Evolutionary conservation across 2,113 vertebrate genomes (phyloP).

Genomic region (Psilopogon haemacephalus): DNA sequence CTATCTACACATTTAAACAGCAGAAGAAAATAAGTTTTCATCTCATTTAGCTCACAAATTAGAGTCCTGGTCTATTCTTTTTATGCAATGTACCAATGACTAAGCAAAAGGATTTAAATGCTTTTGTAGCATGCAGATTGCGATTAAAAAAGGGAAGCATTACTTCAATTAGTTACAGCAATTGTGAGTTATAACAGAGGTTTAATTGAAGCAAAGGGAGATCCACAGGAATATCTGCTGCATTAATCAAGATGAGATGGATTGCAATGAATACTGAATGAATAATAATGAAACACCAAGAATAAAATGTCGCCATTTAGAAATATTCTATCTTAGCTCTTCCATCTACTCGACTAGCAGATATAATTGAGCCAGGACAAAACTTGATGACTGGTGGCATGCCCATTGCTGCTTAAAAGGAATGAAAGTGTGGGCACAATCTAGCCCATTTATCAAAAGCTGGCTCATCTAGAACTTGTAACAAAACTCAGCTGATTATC

Average conservation of each 20-base stretch:
- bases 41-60: neutral
- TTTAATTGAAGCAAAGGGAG: constrained; percentile 40
- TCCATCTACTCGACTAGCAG: neutral
- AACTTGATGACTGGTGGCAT: neutral
- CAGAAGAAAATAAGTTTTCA: neutral
- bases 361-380: neutral
- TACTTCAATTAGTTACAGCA: constrained; percentile 21
- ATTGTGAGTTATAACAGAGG: neutral
- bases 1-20: neutral
- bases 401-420: neutral
- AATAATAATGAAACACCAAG: constrained; percentile 9
- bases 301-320: neutral
- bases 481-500: neutral
- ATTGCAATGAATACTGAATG: constrained; percentile 14
- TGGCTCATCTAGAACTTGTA: neutral
- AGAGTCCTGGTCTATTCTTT: neutral
- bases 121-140: neutral
- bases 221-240: neutral
- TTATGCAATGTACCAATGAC: constrained; percentile 15
- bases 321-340: neutral
- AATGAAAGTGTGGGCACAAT: neutral
- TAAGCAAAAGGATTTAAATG: constrained; percentile 18
- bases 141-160: constrained; percentile 28
- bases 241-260: constrained; percentile 20
- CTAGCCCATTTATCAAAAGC: neutral